A percentile compares a stretch with the other conserved stretches of the same genome.
phyloP scores from a whole-genome alignment of 2,888 invertebrate species.

The Carpatolechia fugitivella region DNA sequence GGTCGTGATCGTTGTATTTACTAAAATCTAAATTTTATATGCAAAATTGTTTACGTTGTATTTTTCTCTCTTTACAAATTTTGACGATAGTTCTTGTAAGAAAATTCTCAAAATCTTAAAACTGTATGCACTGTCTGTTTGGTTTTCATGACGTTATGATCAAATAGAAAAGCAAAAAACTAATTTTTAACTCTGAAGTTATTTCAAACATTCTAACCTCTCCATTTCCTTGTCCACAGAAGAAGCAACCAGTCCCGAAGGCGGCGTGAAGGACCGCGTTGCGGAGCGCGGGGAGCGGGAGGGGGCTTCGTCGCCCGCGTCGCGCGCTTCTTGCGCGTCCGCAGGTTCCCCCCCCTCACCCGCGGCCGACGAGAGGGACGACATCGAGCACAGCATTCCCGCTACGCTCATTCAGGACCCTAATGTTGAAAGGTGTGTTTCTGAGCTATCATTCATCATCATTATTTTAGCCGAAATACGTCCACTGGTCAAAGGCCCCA shows the following conservation, averaged over 20 bases:
- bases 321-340: conserved; percentile 54
- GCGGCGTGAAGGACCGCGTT: conserved; percentile 78
- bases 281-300: conserved; percentile 70
- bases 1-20: too few relatives aligned
- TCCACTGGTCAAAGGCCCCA: too few relatives aligned
- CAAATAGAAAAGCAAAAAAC: too few relatives aligned
- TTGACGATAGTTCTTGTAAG: too few relatives aligned
- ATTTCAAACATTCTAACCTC: not conserved
- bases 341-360: conserved; percentile 52
- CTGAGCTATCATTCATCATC: conserved; percentile 6
- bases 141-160: too few relatives aligned
- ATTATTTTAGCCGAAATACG: too few relatives aligned
- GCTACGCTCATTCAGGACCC: conserved; percentile 77
- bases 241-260: conserved; percentile 80
- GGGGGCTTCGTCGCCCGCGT: conserved; percentile 64
- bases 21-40: too few relatives aligned
- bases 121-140: too few relatives aligned
- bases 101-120: too few relatives aligned
- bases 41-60: too few relatives aligned
- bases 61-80: too few relatives aligned
- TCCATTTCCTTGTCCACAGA: conserved; percentile 62
- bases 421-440: conserved; percentile 64
- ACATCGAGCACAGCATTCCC: conserved; percentile 78
- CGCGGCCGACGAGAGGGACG: conserved; percentile 67
- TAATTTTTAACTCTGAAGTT: not conserved